phyloP scores from a whole-genome alignment of 2,888 invertebrate species.

The Hydraecia micacea region DNA sequence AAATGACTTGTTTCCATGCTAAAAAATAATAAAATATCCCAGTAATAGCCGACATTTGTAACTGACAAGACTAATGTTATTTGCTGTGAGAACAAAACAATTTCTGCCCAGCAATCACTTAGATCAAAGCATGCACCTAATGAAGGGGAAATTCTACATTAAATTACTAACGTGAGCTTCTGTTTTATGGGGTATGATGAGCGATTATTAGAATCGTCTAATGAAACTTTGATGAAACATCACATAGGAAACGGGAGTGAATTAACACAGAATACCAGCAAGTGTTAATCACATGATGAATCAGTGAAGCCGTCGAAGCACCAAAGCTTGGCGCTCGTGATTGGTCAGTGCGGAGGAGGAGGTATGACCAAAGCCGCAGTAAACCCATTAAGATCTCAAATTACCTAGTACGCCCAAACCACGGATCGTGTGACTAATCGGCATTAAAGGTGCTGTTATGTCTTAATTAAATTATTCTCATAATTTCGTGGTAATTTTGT shows the following conservation, averaged over 20 bases:
- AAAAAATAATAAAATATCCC: slow-evolving; percentile 67
- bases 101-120: slow-evolving; percentile 54
- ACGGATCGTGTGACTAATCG: slow-evolving; percentile 89
- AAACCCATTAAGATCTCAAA: slow-evolving; percentile 88
- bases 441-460: slow-evolving; percentile 88
- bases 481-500: slow-evolving; percentile 83
- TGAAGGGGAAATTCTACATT: slow-evolving; percentile 60
- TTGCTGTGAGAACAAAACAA: slow-evolving; percentile 66
- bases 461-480: slow-evolving; percentile 89
- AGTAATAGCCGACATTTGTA: slow-evolving; percentile 64
- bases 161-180: slow-evolving; percentile 69
- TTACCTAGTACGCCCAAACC: slow-evolving; percentile 88
- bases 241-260: slow-evolving; percentile 67
- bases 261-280: slow-evolving; percentile 77
- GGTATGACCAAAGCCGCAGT: slow-evolving; percentile 84
- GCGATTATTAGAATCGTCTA: slow-evolving; percentile 60
- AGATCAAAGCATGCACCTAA: slow-evolving; percentile 65
- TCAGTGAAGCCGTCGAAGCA: slow-evolving; percentile 83
- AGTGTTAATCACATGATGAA: slow-evolving; percentile 82
- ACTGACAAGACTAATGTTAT: slow-evolving; percentile 64
- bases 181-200: slow-evolving; percentile 71
- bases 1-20: slow-evolving; percentile 66
- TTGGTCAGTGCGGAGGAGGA: slow-evolving; percentile 85
- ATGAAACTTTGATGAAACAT: slow-evolving; percentile 68
- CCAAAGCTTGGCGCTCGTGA: slow-evolving; percentile 74